These are phyloP conservation scores for Ceratina calcarata DNA, from an alignment of 1,140 invertebrate genomes.

Conservation along the genomic window DNA sequence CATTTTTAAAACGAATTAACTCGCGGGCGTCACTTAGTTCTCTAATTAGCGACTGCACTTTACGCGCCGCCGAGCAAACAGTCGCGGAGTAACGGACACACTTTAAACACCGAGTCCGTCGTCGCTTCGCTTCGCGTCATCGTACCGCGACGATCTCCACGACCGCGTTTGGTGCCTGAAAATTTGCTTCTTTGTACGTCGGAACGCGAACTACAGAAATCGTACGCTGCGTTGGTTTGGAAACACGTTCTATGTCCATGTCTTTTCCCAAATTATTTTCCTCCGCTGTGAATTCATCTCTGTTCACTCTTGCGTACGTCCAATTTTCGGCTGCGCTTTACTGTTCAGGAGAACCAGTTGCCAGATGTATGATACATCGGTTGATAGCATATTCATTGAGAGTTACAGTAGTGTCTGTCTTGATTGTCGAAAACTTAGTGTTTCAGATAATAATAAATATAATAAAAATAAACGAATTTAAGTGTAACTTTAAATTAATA, in stretches of 20 bases:
- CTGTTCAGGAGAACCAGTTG: too few relatives aligned
- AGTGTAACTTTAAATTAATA: too few relatives aligned
- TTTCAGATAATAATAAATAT: too few relatives aligned
- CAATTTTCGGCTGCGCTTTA: too few relatives aligned
- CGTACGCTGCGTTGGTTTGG: slow-evolving; percentile 6
- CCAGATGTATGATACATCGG: too few relatives aligned
- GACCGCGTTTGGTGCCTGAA: slow-evolving; percentile 18
- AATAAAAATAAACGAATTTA: too few relatives aligned
- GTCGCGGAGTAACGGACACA: background rate
- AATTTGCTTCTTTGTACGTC: slow-evolving; percentile 25
- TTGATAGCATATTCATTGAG: too few relatives aligned
- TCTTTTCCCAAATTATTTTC: background rate
- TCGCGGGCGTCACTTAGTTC: slow-evolving; percentile 18
- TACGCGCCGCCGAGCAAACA: slow-evolving; percentile 30
- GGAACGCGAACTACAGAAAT: background rate
- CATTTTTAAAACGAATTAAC: slow-evolving; percentile 31
- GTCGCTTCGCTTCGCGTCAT: background rate
- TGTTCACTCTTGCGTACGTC: too few relatives aligned
- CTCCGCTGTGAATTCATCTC: background rate
- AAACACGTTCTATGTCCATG: background rate
- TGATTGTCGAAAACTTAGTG: too few relatives aligned
- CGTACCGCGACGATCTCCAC: background rate
- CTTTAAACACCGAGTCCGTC: slow-evolving; percentile 8
- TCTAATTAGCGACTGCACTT: slow-evolving; percentile 32
- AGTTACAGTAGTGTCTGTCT: too few relatives aligned